These are phyloP conservation scores for Cydia strobilella DNA, from an alignment of 1,140 invertebrate genomes.

Conservation along the genomic window DNA sequence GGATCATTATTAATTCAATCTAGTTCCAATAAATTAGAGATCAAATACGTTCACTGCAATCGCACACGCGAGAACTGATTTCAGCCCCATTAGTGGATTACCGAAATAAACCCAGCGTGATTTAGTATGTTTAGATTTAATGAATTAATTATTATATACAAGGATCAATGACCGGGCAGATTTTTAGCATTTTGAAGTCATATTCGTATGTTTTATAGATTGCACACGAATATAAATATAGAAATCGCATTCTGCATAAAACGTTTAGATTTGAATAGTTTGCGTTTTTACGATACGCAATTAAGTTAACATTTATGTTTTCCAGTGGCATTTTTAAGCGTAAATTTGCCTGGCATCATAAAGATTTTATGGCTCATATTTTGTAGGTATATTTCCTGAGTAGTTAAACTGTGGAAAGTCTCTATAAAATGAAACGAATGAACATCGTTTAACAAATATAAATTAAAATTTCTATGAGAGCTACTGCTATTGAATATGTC, in stretches of 20 bases:
- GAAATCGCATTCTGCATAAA: no score
- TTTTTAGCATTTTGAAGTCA: no score
- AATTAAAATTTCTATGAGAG: not conserved
- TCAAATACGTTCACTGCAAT: not conserved
- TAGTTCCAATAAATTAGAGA: no score
- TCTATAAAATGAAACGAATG: not conserved
- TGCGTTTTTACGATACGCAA: not conserved
- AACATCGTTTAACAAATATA: not conserved
- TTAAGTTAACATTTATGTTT: not conserved
- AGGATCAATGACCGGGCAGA: no score
- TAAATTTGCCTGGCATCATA: conserved; percentile 1
- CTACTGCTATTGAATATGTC: not conserved
- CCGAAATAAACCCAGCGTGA: no score
- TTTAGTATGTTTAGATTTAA: no score
- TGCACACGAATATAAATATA: no score
- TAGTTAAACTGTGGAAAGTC: not conserved
- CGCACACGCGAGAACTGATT: not conserved
- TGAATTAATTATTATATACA: not conserved
- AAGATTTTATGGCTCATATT: conserved; percentile 9
- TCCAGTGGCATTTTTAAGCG: not conserved
- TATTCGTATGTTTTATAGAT: no score
- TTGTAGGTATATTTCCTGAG: not conserved
- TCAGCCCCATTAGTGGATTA: not conserved
- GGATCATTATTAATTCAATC: no score
- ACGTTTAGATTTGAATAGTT: not conserved